Percentiles rank a stretch among this genome's conserved stretches.
Conservation (phyloP, 1,140 invertebrate species). For the Rhagoletis zephyria region DNA sequence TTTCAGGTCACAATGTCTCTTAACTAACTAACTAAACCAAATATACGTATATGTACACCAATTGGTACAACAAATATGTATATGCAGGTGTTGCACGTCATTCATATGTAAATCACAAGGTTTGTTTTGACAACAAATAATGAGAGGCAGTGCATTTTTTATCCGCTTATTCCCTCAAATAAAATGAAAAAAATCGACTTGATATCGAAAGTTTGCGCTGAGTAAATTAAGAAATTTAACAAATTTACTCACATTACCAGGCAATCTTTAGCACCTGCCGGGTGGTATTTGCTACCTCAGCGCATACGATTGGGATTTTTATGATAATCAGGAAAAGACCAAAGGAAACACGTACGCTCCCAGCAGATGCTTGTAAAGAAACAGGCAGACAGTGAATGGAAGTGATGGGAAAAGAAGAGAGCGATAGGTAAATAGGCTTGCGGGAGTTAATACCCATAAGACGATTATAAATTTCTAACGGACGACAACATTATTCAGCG, state of each 20-base stretch:
- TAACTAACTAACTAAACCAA: too few species aligned
- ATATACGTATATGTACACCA: too few species aligned
- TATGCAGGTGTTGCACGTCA: neutral
- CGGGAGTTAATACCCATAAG: neutral
- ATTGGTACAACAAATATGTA: neutral
- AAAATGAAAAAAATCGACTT: neutral
- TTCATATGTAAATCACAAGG: neutral
- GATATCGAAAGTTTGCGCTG: neutral
- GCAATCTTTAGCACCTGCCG: neutral
- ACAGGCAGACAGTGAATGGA: neutral
- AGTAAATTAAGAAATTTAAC: slow-evolving; percentile 17
- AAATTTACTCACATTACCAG: neutral
- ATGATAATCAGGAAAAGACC: neutral
- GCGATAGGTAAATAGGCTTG: neutral
- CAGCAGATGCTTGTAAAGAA: neutral
- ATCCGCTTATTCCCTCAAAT: neutral
- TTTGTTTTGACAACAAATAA: neutral
- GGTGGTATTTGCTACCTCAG: neutral
- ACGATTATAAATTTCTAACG: neutral
- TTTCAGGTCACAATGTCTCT: too few species aligned
- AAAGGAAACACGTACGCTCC: neutral
- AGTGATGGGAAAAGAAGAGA: neutral
- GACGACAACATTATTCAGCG: neutral
- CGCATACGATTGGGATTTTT: neutral
- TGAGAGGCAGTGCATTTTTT: neutral